These are phyloP conservation scores for Himalopsyche phryganea DNA, from an alignment of 1,140 invertebrate genomes.

Conservation along the genomic window DNA sequence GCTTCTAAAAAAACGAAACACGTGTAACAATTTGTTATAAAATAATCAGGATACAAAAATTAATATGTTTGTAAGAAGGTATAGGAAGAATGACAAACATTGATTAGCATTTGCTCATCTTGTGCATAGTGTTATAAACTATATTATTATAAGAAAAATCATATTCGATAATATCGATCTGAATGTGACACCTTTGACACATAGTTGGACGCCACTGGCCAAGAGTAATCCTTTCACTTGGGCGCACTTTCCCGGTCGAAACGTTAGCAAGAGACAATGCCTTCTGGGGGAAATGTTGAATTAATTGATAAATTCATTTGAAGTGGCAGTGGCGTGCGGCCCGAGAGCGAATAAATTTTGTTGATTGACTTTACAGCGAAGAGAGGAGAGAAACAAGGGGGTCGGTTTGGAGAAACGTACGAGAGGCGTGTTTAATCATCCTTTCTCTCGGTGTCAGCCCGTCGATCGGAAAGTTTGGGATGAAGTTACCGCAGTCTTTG, in stretches of 20 bases:
- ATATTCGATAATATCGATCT: no score
- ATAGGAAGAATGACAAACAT: no score
- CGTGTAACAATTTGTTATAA: no score
- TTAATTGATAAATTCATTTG: slow-evolving; percentile 33
- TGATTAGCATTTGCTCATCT: no score
- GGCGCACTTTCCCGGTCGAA: not conserved
- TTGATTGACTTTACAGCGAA: slow-evolving; percentile 31
- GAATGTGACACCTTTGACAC: no score
- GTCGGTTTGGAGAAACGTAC: slow-evolving; percentile 14
- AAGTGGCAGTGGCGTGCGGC: slow-evolving; percentile 18
- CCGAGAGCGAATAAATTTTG: slow-evolving; percentile 29
- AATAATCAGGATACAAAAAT: no score
- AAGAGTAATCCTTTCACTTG: not conserved
- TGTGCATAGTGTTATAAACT: no score
- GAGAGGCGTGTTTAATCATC: slow-evolving; percentile 33
- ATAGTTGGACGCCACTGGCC: not conserved
- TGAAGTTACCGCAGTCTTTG: slow-evolving; percentile 28
- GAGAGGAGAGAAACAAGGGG: slow-evolving; percentile 5
- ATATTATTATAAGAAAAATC: no score
- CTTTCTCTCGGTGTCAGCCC: slow-evolving; percentile 30
- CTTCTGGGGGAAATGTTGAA: slow-evolving; percentile 16
- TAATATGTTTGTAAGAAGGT: no score
- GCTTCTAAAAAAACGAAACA: no score
- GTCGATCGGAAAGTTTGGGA: slow-evolving; percentile 32
- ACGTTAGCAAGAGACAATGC: slow-evolving; percentile 14